Evolutionary conservation across 1,140 invertebrate genomes (phyloP), one percentile per base, ranked within the genome.

Genomic region (Gonatopus flavifemur): DNA sequence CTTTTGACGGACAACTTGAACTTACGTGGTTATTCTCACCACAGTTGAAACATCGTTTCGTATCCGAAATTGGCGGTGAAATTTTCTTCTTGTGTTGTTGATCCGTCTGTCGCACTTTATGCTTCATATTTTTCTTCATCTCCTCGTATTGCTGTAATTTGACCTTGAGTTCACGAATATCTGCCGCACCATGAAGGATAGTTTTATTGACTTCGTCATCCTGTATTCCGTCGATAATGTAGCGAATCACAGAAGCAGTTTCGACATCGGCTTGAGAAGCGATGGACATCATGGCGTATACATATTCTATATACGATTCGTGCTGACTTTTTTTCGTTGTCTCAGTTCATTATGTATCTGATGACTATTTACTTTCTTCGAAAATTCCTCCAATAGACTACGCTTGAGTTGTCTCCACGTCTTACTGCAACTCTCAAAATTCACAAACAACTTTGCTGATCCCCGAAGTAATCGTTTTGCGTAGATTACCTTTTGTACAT

Each of bases 261-360:
- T 56, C 48, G 3, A 51, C 32, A 9, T 56, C 43, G 6, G 38
- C 21, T 37, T 64, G 62, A 7, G 57, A 24, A 9, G 64, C 62
- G 0, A 47, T 38, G 15, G 47, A 31, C 12, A 51, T 3, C 21
- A 51, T 31, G 1, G 39, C 3, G 18, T 51, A 55, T 1, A 55
- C n/a, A 12, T 50, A 55, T 3, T 33, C 43, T 7, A 45, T 25
- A 15, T 55, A 28, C 9, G 37, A 35, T 25, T 51, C 25, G 16
- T 56, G 33, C 7, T 7, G 15, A 10, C 10, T 30, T 25, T 51
- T 56, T 15, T 21, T 47, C 12, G 39, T n/a, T 31, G 12, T 1
- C 4, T 24, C 1, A 55, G 20, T 20, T 49, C n/a, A 12, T 36
- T 10, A 24, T 55, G 52, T 1, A 55, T 30, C 1, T 22, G 2